Conservation (phyloP, 2,797 vertebrate species). For the Pitangus sulphuratus region DNA sequence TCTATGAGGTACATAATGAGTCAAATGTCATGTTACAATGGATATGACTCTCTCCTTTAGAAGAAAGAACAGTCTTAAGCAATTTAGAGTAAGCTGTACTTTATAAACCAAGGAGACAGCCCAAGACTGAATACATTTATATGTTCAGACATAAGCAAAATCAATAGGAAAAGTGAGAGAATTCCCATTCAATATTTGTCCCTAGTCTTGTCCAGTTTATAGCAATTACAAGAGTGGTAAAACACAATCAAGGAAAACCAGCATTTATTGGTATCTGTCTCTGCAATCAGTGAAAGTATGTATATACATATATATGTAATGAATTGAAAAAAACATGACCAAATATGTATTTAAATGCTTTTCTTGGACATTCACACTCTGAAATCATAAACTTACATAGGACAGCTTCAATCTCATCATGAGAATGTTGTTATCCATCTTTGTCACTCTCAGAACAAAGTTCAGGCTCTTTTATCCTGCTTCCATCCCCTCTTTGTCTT, state of each 20-base stretch:
- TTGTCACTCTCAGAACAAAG: not conserved
- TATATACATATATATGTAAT: not conserved
- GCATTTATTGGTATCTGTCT: not conserved
- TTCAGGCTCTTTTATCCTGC: not conserved
- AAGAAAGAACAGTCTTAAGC: not conserved
- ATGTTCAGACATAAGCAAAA: not conserved
- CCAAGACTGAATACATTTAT: not conserved
- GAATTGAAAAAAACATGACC: not conserved
- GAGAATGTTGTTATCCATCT: not conserved
- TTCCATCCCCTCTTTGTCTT: not conserved
- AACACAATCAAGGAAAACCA: not conserved
- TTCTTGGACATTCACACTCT: not conserved
- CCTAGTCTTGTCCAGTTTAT: not conserved
- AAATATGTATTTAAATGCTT: not conserved
- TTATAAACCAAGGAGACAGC: not conserved
- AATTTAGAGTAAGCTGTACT: not conserved
- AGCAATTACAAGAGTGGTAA: not conserved
- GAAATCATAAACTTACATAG: not conserved
- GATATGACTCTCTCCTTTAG: not conserved
- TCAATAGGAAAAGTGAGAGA: not conserved
- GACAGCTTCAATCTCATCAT: not conserved
- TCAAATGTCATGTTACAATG: not conserved
- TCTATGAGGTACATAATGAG: not conserved
- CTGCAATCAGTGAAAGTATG: not conserved
- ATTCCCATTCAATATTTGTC: not conserved